Base-by-base conservation (phyloP, 2,113 vertebrate genomes). In the Nipponia nippon region DNA sequence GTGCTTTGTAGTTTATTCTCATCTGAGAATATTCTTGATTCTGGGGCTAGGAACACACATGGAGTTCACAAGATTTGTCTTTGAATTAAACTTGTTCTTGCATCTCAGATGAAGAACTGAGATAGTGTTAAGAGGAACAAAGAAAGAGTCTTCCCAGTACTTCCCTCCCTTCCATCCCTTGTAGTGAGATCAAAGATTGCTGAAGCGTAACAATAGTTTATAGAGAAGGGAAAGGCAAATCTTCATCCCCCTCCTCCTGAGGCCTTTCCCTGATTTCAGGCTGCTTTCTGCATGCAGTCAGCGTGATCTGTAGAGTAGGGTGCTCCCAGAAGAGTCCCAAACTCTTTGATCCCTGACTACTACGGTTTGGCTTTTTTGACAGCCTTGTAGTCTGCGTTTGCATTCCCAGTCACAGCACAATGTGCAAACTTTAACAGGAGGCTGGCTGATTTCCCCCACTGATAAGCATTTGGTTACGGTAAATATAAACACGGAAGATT, bases 51-150 rank as follows among this genome's bases (percentile, higher is more conserved):
- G 76, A 95, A 86, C 67, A 91, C 79, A 90, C 53, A 79, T 46
- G 59, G 32, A 66, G 47, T 97, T 96, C 6, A 21, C 38, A 96
- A 2, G 11, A 67, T 61, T 77, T 92, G 52, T 91, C 78, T 93
- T 93, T 91, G 61, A 92, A 83, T 81, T 92, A 92, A 95, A 93
- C 36, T 88, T 90, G 38, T 87, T 82, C 32, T 66, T 89, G 40
- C 34, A 29, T 90, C 79, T 93, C 72, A 80, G 84, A 96, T 95
- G 56, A 90, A 94, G 88, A 96, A 65, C 79, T 65, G 63, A 86
- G 94, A 95, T 69, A 95, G 10, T 1, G 2, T 66, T 73, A 76
- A 59, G 61, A 86, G 50, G 84, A 96, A 75, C 61, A 89, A 77
- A 93, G 75, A 89, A 77, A 93, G 75, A 91, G 46, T 87, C 40